Conservation (phyloP, 2,888 invertebrate species). For the Muscina levida region DNA sequence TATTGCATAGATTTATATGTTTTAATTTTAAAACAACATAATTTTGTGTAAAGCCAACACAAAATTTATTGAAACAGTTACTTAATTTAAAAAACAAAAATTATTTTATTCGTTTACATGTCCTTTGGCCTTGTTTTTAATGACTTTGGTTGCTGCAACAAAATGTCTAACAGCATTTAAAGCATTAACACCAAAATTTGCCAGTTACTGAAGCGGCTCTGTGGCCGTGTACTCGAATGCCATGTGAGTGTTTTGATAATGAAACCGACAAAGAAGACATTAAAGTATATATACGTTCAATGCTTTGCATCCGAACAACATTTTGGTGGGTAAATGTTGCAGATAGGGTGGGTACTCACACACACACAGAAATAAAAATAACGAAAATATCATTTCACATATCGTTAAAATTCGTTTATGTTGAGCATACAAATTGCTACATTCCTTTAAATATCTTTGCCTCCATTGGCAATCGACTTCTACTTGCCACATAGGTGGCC, state of each 20-base stretch:
- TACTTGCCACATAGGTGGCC: background rate
- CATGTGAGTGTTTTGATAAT: background rate
- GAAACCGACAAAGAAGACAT: constrained; percentile 32
- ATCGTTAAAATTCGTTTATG: constrained; percentile 77
- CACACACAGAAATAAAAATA: background rate
- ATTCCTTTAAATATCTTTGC: constrained; percentile 59
- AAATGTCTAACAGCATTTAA: too few species aligned
- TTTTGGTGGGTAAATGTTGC: background rate
- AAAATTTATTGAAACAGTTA: too few species aligned
- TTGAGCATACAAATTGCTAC: constrained; percentile 76
- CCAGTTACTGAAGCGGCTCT: too few species aligned
- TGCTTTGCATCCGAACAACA: background rate
- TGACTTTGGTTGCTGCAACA: too few species aligned
- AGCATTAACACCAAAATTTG: too few species aligned
- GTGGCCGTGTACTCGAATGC: too few species aligned
- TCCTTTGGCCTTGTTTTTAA: too few species aligned
- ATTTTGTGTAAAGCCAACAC: too few species aligned
- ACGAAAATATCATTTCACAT: constrained; percentile 75
- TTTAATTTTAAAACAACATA: too few species aligned
- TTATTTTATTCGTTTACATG: too few species aligned
- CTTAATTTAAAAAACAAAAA: too few species aligned
- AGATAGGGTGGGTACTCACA: background rate
- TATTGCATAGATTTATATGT: too few species aligned
- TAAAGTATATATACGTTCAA: background rate
- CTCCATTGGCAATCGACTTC: constrained; percentile 35